phyloP scores from a whole-genome alignment of 2,113 vertebrate genomes.

The Seriola aureovittata region DNA sequence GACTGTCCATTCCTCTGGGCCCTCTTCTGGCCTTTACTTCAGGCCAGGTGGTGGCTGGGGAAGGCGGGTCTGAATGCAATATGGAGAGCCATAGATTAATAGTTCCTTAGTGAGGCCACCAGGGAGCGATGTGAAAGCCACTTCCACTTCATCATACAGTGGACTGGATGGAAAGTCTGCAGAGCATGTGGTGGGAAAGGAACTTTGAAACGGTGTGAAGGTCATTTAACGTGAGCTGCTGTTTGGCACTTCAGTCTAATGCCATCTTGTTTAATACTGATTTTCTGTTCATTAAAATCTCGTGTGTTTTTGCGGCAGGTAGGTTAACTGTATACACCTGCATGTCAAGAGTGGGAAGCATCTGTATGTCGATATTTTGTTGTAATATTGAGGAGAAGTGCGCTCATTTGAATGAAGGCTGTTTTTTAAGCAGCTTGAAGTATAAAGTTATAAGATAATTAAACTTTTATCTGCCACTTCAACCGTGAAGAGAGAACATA shows the following conservation, averaged over 20 bases:
- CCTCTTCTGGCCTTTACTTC: constrained; percentile 76
- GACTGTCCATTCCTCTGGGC: constrained; percentile 79
- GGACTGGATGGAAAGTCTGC: constrained; percentile 55
- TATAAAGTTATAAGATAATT: constrained; percentile 28
- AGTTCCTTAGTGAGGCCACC: constrained; percentile 79
- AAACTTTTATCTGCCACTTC: constrained; percentile 37
- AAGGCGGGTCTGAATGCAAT: constrained; percentile 81
- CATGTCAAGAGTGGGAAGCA: background rate
- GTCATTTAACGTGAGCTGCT: constrained; percentile 41
- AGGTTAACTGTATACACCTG: background rate
- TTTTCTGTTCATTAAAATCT: background rate
- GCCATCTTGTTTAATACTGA: background rate
- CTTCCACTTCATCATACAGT: constrained; percentile 76
- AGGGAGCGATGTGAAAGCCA: constrained; percentile 82
- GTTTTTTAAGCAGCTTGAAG: background rate
- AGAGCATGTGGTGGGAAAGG: constrained; percentile 19
- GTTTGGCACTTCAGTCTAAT: constrained; percentile 21
- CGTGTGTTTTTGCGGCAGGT: background rate
- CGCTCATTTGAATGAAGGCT: constrained; percentile 9
- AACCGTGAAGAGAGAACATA: constrained; percentile 63
- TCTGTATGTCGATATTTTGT: background rate
- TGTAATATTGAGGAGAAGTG: background rate
- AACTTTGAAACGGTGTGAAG: constrained; percentile 53
- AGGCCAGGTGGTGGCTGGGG: constrained; percentile 74
- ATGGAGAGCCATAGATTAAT: constrained; percentile 81